phyloP scores from a whole-genome alignment of 1,140 invertebrate species.

The Argopecten irradians region DNA sequence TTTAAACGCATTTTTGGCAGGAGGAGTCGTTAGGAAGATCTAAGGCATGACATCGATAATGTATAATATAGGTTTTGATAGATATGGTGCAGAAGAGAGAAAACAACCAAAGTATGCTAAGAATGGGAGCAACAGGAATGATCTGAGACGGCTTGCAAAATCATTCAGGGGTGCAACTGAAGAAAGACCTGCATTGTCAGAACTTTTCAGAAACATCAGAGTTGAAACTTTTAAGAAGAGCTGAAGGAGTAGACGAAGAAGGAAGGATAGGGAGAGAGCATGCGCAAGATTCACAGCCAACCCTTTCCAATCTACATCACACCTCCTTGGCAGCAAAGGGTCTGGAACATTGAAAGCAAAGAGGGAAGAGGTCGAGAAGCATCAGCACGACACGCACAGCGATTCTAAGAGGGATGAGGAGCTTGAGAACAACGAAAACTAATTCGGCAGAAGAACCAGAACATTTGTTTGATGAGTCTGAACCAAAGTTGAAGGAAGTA shows the following conservation, averaged over 20 bases:
- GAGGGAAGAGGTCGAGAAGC: neutral
- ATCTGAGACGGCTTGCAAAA: neutral
- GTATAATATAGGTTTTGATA: constrained; percentile 33
- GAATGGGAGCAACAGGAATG: constrained; percentile 31
- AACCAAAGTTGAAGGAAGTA: neutral
- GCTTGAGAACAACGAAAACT: neutral
- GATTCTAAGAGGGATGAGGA: neutral
- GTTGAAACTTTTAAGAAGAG: neutral
- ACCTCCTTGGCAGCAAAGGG: neutral
- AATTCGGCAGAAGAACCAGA: too few relatives aligned
- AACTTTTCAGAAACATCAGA: neutral
- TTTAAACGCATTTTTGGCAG: constrained; percentile 33
- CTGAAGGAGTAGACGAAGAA: constrained; percentile 33
- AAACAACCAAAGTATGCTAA: neutral
- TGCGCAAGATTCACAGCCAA: neutral
- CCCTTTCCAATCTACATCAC: constrained; percentile 11
- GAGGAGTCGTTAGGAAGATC: constrained; percentile 24
- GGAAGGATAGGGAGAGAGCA: constrained; percentile 28
- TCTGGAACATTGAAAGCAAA: neutral
- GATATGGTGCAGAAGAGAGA: constrained; percentile 31
- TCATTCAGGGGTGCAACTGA: neutral
- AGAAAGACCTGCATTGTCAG: constrained; percentile 16
- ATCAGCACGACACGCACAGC: neutral
- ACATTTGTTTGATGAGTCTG: neutral
- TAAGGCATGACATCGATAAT: constrained; percentile 25